Evolutionary conservation across 2,113 vertebrate species (phyloP), one percentile per base, ranked within the genome.

Genomic region (Ameiurus melas): DNA sequence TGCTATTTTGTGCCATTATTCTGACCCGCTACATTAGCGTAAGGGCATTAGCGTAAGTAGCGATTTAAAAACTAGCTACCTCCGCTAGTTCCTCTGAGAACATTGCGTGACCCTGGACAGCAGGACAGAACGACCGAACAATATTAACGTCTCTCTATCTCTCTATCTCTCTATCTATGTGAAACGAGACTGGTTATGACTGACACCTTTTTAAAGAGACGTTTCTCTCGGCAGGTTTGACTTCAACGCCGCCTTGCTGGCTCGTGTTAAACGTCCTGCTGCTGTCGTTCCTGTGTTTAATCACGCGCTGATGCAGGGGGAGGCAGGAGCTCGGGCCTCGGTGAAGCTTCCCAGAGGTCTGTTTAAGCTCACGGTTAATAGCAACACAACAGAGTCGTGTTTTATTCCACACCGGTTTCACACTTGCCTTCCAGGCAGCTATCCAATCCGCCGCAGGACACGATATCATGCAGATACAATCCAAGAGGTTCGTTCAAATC

Each of bases 251-350:
- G 90, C 90, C 19, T 92, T 96, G 77, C 92, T 91, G 89, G 88
- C 33, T 53, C 93, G 83, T 83, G 91, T 96, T n/a, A 87, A 87
- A 8, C 89, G 0, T 84, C 92, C 95, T 0, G 94, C 94, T 7
- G 86, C 83, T 27, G 90, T 93, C 4, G 85, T 96, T 85, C 55
- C 92, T 13, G 95, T 96, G 68, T 94, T 96, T 80, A 92, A 96
- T 66, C 91, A 90, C 71, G 90, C 91, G 51, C 86, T 88, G 20
- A 96, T 96, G 96, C 95, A 96, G 12, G 95, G 96, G 0, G 88
- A 94, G 2, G 87, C 85, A 64, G 96, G 96, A 87, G 95, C 95
- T 0, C 91, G 91, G 58, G 93, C 94, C 5, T 90, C 90, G 0
- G 93, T 95, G 62, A 47, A 93, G 36, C 80, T 96, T 84, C 94